Evolutionary conservation across 2,113 vertebrate species (phyloP).

Genomic region (Silurus glanis): DNA sequence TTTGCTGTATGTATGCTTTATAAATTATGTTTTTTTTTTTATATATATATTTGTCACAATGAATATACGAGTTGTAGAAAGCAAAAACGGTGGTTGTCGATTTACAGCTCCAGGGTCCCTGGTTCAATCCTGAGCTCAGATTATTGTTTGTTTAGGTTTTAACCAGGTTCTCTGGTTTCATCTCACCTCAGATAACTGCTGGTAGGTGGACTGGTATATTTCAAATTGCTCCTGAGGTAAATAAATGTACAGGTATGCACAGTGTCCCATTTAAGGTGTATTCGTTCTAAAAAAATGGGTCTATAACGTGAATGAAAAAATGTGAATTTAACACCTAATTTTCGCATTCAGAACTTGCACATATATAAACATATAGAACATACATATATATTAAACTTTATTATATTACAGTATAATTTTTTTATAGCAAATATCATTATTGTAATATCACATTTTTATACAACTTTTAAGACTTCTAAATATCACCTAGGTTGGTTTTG

Average conservation of each 20-base stretch:
- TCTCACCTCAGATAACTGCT: not conserved
- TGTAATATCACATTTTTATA: too few species aligned
- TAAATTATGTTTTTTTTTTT: too few species aligned
- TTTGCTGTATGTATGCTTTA: too few species aligned
- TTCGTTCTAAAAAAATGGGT: not conserved
- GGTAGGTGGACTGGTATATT: not conserved
- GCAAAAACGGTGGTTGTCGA: not conserved
- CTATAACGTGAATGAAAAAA: not conserved
- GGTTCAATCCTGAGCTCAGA: not conserved
- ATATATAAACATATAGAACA: too few species aligned
- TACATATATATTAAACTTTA: too few species aligned
- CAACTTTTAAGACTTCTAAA: too few species aligned
- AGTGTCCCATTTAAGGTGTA: not conserved
- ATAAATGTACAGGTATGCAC: not conserved
- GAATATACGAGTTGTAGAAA: not conserved
- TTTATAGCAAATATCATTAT: too few species aligned
- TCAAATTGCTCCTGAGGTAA: not conserved
- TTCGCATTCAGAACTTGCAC: not conserved
- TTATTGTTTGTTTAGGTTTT: not conserved
- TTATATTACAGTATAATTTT: too few species aligned
- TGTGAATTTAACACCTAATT: not conserved
- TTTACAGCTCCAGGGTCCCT: not conserved
- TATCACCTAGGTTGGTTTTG: not conserved
- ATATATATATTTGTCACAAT: too few species aligned
- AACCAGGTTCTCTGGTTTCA: not conserved